Conservation (phyloP, 2,797 vertebrate genomes). For the Hippoglossus hippoglossus region DNA sequence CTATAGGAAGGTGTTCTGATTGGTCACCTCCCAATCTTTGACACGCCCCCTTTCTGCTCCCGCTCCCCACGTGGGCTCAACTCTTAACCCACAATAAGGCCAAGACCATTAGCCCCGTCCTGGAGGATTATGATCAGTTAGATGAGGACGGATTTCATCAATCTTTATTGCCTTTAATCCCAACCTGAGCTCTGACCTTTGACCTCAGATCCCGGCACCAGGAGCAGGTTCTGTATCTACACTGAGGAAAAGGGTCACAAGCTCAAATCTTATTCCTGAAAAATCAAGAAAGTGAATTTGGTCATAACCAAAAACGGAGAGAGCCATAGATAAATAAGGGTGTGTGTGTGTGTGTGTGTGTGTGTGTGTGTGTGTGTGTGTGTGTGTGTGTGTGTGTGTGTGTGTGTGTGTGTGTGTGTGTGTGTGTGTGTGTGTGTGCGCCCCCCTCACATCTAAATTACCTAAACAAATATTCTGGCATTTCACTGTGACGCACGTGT, state of each 20-base stretch:
- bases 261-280: too few relatives aligned
- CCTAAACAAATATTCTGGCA: slow-evolving; percentile 79
- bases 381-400: slow-evolving; percentile 45
- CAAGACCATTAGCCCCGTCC: slow-evolving; percentile 50
- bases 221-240: too few relatives aligned
- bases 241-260: too few relatives aligned
- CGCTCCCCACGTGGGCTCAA: slow-evolving; percentile 24
- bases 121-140: slow-evolving; percentile 25
- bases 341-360: slow-evolving; percentile 35
- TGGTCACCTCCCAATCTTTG: slow-evolving; percentile 2
- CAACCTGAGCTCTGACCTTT: slow-evolving; percentile 5
- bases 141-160: slow-evolving; percentile 22
- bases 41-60: neutral
- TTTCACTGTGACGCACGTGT: slow-evolving; percentile 78
- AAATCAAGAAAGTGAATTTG: slow-evolving; percentile 8
- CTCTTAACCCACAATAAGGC: slow-evolving; percentile 45
- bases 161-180: slow-evolving; percentile 8
- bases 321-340: slow-evolving; percentile 37
- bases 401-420: slow-evolving; percentile 45
- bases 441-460: slow-evolving; percentile 68
- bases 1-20: slow-evolving; percentile 3
- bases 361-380: slow-evolving; percentile 45
- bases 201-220: neutral
- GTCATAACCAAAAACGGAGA: slow-evolving; percentile 22
- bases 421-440: slow-evolving; percentile 31